phyloP scores from a whole-genome alignment of 2,113 vertebrate genomes.

The Sinocyclocheilus rhinocerous region DNA sequence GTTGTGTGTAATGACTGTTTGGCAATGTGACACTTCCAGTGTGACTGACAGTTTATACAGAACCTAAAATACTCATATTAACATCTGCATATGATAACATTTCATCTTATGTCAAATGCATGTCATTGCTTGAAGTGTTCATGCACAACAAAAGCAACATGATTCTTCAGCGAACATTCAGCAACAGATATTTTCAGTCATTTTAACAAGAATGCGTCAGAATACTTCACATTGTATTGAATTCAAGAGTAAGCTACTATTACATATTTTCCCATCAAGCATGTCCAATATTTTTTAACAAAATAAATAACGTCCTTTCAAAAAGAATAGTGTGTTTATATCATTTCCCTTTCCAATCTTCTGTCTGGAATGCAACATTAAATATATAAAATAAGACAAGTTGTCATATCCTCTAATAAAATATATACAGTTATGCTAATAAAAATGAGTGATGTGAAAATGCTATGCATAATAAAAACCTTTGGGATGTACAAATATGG shows the following conservation, averaged over 20 bases:
- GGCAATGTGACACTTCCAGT: slow-evolving; percentile 38
- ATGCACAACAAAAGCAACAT: not conserved
- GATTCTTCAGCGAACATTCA: not conserved
- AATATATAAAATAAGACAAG: slow-evolving; percentile 64
- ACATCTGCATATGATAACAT: not conserved
- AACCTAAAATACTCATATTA: not conserved
- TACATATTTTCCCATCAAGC: not conserved
- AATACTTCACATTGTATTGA: slow-evolving; percentile 2
- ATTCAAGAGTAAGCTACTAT: not conserved
- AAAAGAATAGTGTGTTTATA: slow-evolving; percentile 20
- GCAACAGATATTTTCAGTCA: not conserved
- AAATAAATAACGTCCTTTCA: slow-evolving; percentile 30
- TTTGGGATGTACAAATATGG: slow-evolving; percentile 23
- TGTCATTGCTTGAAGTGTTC: not conserved
- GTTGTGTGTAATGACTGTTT: slow-evolving; percentile 27
- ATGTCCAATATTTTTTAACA: not conserved
- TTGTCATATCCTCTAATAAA: slow-evolving; percentile 55
- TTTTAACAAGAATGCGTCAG: not conserved
- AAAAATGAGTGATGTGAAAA: slow-evolving; percentile 34
- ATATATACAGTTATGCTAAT: slow-evolving; percentile 66
- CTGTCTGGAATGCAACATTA: slow-evolving; percentile 56
- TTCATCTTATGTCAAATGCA: slow-evolving; percentile 16
- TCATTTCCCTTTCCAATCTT: slow-evolving; percentile 16
- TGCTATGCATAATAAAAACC: slow-evolving; percentile 23
- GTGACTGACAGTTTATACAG: not conserved